These are phyloP conservation scores for Centropus unirufus DNA, from an alignment of 2,113 vertebrate genomes.

Conservation along the genomic window DNA sequence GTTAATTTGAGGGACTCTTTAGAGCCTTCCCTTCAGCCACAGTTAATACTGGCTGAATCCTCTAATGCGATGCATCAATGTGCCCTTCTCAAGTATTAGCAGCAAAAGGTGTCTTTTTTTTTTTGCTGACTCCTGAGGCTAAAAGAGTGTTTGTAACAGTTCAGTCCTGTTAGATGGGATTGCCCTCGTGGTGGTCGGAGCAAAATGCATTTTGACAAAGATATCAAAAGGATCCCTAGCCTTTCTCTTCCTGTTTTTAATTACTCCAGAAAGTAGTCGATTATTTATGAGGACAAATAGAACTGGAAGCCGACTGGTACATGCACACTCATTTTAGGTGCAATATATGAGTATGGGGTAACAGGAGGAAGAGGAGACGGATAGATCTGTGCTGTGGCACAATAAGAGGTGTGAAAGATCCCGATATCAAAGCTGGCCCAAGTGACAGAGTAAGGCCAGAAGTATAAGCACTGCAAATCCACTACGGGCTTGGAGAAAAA, in stretches of 20 bases:
- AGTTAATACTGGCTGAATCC: neutral
- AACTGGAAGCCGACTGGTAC: slow-evolving; percentile 15
- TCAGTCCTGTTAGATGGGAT: neutral
- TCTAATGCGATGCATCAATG: neutral
- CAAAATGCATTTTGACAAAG: neutral
- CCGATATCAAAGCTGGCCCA: neutral
- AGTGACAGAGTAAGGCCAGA: neutral
- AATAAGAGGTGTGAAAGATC: neutral
- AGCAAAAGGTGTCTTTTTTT: neutral
- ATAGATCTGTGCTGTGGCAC: neutral
- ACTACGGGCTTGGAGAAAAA: neutral
- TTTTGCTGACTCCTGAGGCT: neutral
- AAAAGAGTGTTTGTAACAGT: neutral
- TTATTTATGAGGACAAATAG: slow-evolving; percentile 23
- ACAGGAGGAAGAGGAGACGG: neutral
- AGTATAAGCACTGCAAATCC: neutral
- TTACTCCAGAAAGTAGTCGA: neutral
- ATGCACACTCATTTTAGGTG: neutral
- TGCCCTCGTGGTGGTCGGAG: neutral
- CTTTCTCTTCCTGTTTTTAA: neutral
- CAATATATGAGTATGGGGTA: neutral
- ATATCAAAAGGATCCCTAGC: neutral
- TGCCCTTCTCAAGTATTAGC: neutral
- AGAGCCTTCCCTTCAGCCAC: neutral
- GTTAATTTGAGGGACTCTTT: neutral